These are phyloP conservation scores for Chlamydotis undulata DNA, from an alignment of 2,113 vertebrate genomes.

Conservation along the genomic window DNA sequence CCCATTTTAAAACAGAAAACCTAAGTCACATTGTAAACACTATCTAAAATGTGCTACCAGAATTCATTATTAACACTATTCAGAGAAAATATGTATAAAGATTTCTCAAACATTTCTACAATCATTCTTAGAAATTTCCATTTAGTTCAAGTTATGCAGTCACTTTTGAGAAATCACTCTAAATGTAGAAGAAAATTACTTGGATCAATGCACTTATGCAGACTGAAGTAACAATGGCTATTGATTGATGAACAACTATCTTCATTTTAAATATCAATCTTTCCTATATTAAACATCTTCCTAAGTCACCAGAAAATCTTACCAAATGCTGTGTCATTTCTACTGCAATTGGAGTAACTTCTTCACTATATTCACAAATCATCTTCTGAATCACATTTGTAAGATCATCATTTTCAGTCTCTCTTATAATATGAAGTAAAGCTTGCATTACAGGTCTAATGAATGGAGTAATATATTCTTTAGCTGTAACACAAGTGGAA, in stretches of 20 bases:
- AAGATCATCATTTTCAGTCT: constrained; percentile 98
- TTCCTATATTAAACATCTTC: neutral
- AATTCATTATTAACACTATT: neutral
- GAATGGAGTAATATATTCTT: constrained; percentile 96
- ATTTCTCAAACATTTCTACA: neutral
- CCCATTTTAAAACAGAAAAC: neutral
- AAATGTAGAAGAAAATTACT: neutral
- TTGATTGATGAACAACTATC: neutral
- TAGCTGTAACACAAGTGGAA: constrained; percentile 79
- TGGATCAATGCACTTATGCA: neutral
- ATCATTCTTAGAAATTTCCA: neutral
- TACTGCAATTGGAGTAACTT: constrained; percentile 97
- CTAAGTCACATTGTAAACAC: neutral
- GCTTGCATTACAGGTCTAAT: constrained; percentile 98
- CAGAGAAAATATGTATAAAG: neutral
- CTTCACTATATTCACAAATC: constrained; percentile 99
- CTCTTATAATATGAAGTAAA: constrained; percentile 96
- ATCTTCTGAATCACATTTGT: constrained; percentile 99
- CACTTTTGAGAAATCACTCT: neutral
- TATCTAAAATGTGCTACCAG: neutral
- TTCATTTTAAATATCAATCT: neutral
- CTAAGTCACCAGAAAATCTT: constrained; percentile 48
- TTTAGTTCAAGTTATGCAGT: neutral
- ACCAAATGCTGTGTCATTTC: constrained; percentile 99
- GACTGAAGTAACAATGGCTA: neutral